Base-by-base conservation (phyloP, 2,888 invertebrate genomes). In the Pecten maximus region DNA sequence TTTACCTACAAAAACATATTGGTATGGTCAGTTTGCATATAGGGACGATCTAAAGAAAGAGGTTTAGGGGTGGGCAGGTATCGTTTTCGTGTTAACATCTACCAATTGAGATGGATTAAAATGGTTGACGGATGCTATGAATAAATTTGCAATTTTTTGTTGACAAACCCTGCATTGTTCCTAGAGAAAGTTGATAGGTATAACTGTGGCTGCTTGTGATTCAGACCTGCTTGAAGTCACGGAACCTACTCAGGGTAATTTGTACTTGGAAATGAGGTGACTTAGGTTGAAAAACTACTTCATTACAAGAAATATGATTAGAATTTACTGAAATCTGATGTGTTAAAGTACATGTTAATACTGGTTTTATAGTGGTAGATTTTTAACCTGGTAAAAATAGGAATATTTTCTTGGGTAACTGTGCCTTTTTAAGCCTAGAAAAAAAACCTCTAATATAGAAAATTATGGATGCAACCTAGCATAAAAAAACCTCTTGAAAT, bases 111-210 rank as follows among this genome's bases (percentile, higher is more conserved):
- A 28, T 74, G 74, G 74, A 74, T 28, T 74, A 74, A 74, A 74
- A 74, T 28, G 35, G 74, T 74, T 74, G 74, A 74, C 74, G 74
- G 35, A 35, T 35, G 74, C 74, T 74, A 74, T 74, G 74, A 74
- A 74, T 74, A 74, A 74, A 74, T 74, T 74, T 74, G 74, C 74
- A 74, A 74, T 74, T 74, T 74, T 74, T 74, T 74, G 74, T 74
- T 74, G 74, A 74, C 74, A 74, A 74, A 74, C 74, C 35, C 4
- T 3, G 74, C 15, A 74, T 74, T 74, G 74, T 74, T 74, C 74
- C 28, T 35, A 8, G 74, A 74, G 74, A 74, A 74, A 74, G 35
- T 74, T 74, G 74, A 74, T 74, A 74, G 74, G 74, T 35, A 74
- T 74, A 10, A 74, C 8, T 35, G 28, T 74, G 35, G 35, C 0